phyloP scores from a whole-genome alignment of 2,113 vertebrate genomes.

The Okapia johnstoni region DNA sequence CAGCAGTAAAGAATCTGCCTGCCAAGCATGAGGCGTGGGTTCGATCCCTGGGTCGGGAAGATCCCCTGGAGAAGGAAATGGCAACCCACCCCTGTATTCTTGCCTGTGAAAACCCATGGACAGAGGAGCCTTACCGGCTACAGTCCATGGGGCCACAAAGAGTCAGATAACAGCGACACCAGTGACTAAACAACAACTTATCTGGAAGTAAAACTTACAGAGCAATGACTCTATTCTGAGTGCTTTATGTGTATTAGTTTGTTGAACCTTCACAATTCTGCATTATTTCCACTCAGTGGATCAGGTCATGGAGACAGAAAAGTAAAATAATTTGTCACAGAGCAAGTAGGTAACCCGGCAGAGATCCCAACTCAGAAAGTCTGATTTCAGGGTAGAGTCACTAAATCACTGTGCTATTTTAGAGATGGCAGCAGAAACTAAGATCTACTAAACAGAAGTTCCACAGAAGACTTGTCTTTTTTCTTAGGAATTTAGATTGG shows the following conservation, averaged over 20 bases:
- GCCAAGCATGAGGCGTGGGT: background rate
- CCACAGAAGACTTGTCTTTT: background rate
- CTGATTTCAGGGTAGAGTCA: background rate
- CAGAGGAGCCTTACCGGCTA: background rate
- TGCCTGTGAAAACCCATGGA: background rate
- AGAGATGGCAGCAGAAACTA: background rate
- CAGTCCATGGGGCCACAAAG: background rate
- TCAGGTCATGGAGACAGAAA: background rate
- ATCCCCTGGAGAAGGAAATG: background rate
- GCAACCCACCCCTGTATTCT: background rate
- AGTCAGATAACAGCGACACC: background rate
- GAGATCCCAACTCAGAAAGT: background rate
- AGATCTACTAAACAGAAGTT: background rate
- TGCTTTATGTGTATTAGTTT: background rate
- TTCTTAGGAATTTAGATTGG: background rate
- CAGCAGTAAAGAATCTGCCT: background rate
- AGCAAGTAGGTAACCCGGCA: background rate
- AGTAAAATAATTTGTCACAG: background rate
- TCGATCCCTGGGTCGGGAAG: background rate
- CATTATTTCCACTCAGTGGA: background rate
- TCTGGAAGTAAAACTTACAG: background rate
- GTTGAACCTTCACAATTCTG: background rate
- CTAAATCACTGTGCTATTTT: background rate
- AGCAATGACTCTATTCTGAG: background rate
- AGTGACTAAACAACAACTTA: background rate